Evolutionary conservation across 2,113 vertebrate species (phyloP).

Genomic region (Cavia aperea): DNA sequence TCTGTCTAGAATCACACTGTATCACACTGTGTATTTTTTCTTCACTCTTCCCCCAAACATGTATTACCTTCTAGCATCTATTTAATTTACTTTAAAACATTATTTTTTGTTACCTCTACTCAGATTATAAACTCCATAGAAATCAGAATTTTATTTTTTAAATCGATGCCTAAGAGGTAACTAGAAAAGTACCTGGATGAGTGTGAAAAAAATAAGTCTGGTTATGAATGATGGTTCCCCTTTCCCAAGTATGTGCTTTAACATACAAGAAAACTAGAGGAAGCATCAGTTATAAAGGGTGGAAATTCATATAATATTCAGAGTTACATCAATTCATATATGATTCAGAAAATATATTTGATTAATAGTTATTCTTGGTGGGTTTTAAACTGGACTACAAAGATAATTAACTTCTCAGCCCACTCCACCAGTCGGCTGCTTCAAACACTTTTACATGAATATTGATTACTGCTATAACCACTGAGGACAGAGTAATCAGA

Average conservation of each 20-base stretch:
- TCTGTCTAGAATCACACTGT: not conserved
- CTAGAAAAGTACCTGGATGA: not conserved
- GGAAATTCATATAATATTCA: conserved; percentile 20
- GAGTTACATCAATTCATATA: not conserved
- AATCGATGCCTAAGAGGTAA: not conserved
- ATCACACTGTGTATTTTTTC: not conserved
- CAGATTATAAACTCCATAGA: not conserved
- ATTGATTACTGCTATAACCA: not conserved
- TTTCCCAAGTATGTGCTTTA: not conserved
- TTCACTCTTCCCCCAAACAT: not conserved
- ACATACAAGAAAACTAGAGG: not conserved
- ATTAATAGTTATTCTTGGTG: not conserved
- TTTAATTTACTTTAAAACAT: conserved; percentile 18
- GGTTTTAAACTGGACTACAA: not conserved
- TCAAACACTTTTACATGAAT: conserved; percentile 26
- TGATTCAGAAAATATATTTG: conserved; percentile 25
- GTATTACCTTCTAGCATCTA: not conserved
- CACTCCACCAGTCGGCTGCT: not conserved
- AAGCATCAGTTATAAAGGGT: not conserved
- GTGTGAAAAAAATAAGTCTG: not conserved
- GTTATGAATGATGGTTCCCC: not conserved
- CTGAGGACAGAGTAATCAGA: not conserved
- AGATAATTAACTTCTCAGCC: conserved; percentile 16
- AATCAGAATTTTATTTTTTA: not conserved
- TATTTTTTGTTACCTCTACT: not conserved